Evolutionary conservation across 2,113 vertebrate genomes (phyloP).

Genomic region (Neodon shergylaensis): DNA sequence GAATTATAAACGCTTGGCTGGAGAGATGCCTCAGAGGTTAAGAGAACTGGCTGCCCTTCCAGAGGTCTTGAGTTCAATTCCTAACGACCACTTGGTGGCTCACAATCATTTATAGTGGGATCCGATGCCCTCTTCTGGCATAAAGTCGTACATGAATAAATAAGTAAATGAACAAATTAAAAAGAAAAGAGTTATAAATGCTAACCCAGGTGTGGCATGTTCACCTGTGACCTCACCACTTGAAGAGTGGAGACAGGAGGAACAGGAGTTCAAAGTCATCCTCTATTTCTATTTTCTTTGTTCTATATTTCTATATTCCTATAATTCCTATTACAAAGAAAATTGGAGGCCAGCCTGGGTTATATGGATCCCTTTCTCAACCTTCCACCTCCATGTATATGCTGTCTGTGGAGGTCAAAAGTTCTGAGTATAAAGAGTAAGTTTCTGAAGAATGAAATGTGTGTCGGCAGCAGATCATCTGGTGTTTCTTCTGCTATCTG

Average conservation of each 20-base stretch:
- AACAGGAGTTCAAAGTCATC: background rate
- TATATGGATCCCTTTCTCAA: background rate
- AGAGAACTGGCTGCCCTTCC: background rate
- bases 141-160: background rate
- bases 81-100: background rate
- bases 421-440: background rate
- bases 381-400: too few relatives aligned
- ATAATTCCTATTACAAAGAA: background rate
- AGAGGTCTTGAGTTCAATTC: background rate
- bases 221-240: background rate
- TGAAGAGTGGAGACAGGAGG: background rate
- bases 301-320: too few relatives aligned
- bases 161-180: too few relatives aligned
- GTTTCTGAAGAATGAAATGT: background rate
- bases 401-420: slow-evolving; percentile 4
- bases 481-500: background rate
- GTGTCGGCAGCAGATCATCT: background rate
- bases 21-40: background rate
- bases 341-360: background rate
- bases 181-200: background rate
- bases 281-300: too few relatives aligned
- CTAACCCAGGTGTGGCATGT: background rate
- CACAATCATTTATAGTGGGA: background rate
- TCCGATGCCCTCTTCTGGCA: background rate
- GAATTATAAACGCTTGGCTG: background rate